Evolutionary conservation across 2,113 vertebrate species (phyloP).

Genomic region (Rhineura floridana): DNA sequence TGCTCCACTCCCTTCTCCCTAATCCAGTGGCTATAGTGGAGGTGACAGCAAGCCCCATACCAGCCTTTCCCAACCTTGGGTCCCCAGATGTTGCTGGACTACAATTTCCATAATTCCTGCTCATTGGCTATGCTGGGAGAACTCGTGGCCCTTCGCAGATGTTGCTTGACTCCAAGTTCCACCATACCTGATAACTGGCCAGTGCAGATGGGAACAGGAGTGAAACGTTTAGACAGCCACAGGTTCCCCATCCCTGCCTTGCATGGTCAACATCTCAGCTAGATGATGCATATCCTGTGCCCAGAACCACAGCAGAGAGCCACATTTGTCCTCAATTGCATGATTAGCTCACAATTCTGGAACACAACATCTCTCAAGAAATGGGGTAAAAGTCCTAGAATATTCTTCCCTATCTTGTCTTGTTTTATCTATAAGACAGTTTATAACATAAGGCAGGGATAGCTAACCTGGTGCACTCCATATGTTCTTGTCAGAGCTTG

Average conservation of each 20-base stretch:
- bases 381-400: neutral
- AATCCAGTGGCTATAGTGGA: neutral
- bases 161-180: no score
- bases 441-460: neutral
- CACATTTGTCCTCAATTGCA: neutral
- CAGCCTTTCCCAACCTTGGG: no score
- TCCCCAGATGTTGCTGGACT: no score
- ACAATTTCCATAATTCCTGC: no score
- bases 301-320: neutral
- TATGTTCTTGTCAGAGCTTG: no score
- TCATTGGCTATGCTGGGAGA: no score
- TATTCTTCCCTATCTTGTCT: neutral
- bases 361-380: neutral
- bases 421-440: neutral
- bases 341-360: neutral
- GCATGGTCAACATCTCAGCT: neutral
- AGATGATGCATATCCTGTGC: neutral
- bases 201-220: no score
- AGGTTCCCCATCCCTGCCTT: neutral
- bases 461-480: no score
- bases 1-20: neutral
- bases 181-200: no score
- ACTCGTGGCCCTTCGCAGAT: no score
- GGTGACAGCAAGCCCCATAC: no score
- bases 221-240: no score